These are phyloP conservation scores for Vultur gryphus DNA, from an alignment of 2,797 vertebrate genomes.

Conservation along the genomic window DNA sequence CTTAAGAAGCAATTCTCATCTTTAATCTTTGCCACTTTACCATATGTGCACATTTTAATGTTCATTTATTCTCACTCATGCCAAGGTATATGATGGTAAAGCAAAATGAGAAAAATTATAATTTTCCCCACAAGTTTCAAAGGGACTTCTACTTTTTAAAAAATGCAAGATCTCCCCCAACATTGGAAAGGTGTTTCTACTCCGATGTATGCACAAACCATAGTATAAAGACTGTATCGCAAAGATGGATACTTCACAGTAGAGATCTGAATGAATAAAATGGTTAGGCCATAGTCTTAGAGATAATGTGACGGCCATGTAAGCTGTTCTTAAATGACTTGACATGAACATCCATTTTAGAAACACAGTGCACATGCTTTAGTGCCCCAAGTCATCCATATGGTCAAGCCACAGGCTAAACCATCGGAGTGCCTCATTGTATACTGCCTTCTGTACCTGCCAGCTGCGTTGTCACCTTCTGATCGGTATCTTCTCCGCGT, in stretches of 20 bases:
- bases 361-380: not conserved
- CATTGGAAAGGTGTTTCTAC: not conserved
- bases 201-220: not conserved
- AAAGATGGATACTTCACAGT: not conserved
- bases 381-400: not conserved
- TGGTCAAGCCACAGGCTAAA: not conserved
- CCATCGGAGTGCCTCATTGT: rapidly evolving
- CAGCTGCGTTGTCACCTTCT: not conserved
- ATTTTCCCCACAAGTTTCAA: not conserved
- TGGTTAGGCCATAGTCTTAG: not conserved
- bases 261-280: not conserved
- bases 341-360: not conserved
- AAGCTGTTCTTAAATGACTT: not conserved
- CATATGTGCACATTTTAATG: no score
- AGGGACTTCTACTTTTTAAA: not conserved
- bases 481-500: rapidly evolving
- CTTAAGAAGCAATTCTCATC: not conserved
- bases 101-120: not conserved
- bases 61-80: not conserved
- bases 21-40: not conserved
- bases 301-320: rapidly evolving
- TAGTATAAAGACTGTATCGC: not conserved
- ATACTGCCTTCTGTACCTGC: not conserved
- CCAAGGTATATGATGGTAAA: not conserved
- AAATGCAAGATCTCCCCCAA: not conserved